A percentile compares a stretch with the other conserved stretches of the same genome.
phyloP scores from a whole-genome alignment of 2,797 vertebrate species.

The Hyperoplus immaculatus region DNA sequence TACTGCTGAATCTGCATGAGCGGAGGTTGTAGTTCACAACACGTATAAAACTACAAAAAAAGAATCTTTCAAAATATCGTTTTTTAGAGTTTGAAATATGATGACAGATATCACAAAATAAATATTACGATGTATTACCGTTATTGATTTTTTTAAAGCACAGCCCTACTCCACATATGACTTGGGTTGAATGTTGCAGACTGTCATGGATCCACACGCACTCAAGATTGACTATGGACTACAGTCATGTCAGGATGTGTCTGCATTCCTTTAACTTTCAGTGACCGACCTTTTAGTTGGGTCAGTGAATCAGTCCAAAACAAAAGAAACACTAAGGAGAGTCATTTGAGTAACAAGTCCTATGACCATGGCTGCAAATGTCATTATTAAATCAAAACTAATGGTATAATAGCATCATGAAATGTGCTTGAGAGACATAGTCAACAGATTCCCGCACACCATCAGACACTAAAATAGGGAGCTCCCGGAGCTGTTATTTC shows the following conservation, averaged over 20 bases:
- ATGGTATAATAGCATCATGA: background rate
- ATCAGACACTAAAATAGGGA: background rate
- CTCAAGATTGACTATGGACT: background rate
- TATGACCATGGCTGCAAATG: background rate
- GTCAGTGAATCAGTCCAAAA: background rate
- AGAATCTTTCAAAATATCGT: too few relatives aligned
- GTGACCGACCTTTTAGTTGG: background rate
- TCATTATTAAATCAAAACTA: background rate
- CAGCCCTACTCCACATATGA: background rate
- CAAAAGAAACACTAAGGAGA: background rate
- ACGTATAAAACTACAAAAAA: too few relatives aligned
- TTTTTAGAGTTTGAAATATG: too few relatives aligned
- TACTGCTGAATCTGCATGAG: too few relatives aligned
- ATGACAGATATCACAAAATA: too few relatives aligned
- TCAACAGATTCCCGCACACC: background rate
- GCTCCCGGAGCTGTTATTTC: background rate
- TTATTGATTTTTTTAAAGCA: too few relatives aligned
- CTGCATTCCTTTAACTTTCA: background rate
- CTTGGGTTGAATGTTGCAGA: constrained; percentile 1
- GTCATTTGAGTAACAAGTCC: background rate
- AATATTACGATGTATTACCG: too few relatives aligned
- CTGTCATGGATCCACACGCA: constrained; percentile 5
- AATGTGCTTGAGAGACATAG: background rate
- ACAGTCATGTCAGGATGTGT: background rate
- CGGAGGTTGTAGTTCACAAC: too few relatives aligned